Base-by-base conservation (phyloP, 2,113 vertebrate species). In the Osmerus mordax region DNA sequence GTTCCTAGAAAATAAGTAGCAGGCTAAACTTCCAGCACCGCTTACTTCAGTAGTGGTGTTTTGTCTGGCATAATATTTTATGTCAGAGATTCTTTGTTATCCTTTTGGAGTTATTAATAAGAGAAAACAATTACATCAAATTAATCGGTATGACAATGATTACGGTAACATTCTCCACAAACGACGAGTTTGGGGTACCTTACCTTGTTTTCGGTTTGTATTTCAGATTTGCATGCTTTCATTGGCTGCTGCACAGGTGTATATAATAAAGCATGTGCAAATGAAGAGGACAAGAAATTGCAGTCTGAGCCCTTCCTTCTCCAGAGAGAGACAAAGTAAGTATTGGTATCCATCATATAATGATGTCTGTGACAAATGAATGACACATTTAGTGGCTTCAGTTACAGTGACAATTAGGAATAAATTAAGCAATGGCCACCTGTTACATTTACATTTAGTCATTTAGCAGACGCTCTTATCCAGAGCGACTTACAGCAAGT, bases 191-290 rank as follows among this genome's bases (percentile, higher is more conserved):
- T 47, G 41, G 41, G 41, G 8, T 47, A 47, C 41, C 9, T 47
- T 41, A n/a, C n/a, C 5, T 21, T 19, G 32, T 47, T 51, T 65
- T 12, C 47, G 9, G 19, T 29, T 64, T 70, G 15, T 63, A 32
- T 78, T 73, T 56, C 70, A 91, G 89, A 71, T 89, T 65, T 72
- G 77, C 0, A 83, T 87, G 74, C 78, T 88, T 28, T 68, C 21
- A 52, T 61, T 90, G 70, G 86, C 88, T n/a, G 75, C 78, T 13
- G 67, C 61, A 19, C 85, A 83, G n/a, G 78, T 89, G 14, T 67
- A 55, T 52, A 85, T 86, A 56, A 89, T 90, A 68, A 80, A 67
- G 15, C 71, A 32, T 12, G 77, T 78, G 28, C 72, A 78, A 65
- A 28, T 75, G 29, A 85, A 74, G 55, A 75, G 51, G 21, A 74